These are phyloP conservation scores for Dipodomys stephensi DNA, from an alignment of 2,113 vertebrate species.

Conservation along the genomic window DNA sequence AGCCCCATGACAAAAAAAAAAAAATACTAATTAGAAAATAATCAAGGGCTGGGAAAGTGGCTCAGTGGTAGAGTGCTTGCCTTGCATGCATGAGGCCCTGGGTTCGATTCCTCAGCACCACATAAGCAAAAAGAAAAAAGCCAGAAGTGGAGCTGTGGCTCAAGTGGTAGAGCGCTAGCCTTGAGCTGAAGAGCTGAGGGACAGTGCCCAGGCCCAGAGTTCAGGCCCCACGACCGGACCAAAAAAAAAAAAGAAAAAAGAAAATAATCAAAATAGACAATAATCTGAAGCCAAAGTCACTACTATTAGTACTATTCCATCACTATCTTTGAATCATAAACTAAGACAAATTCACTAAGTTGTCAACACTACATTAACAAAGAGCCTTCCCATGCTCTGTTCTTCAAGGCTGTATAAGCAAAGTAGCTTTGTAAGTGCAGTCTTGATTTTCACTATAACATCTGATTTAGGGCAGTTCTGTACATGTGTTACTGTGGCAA, in stretches of 20 bases:
- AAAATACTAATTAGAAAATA: too few relatives aligned
- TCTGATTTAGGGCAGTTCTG: not conserved
- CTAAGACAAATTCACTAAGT: constrained; percentile 39
- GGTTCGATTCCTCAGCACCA: too few relatives aligned
- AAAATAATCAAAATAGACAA: not conserved
- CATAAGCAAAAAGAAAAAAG: too few relatives aligned
- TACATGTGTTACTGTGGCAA: not conserved
- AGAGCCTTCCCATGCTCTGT: not conserved
- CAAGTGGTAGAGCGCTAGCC: too few relatives aligned
- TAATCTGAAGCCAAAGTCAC: constrained; percentile 50
- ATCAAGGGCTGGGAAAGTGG: too few relatives aligned
- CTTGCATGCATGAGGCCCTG: too few relatives aligned
- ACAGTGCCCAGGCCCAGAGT: too few relatives aligned
- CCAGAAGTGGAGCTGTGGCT: too few relatives aligned
- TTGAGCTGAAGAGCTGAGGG: too few relatives aligned
- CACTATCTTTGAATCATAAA: constrained; percentile 27
- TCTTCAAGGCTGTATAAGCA: not conserved
- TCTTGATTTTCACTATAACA: not conserved
- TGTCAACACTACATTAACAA: not conserved
- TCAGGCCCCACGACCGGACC: too few relatives aligned
- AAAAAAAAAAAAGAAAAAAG: not conserved
- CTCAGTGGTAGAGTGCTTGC: too few relatives aligned
- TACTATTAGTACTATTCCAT: not conserved
- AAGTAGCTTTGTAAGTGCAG: not conserved
- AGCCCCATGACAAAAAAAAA: too few relatives aligned